Percentiles rank a stretch among this genome's conserved stretches.
phyloP scores from a whole-genome alignment of 1,140 invertebrate species.

The Procambarus clarkii region DNA sequence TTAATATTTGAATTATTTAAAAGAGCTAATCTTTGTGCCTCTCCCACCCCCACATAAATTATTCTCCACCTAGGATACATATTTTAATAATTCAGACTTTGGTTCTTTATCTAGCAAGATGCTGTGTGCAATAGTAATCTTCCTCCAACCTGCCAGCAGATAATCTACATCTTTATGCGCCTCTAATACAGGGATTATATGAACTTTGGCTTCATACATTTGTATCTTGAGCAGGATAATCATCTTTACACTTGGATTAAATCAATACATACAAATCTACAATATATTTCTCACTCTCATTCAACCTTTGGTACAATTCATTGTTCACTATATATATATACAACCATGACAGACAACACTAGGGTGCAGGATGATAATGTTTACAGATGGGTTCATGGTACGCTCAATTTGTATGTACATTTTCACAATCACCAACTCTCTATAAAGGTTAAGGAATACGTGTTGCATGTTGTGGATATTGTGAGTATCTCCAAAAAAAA shows the following conservation, averaged over 20 bases:
- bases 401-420: slow-evolving; percentile 37
- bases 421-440: slow-evolving; percentile 19
- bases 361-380: slow-evolving; percentile 55
- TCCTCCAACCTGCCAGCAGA: slow-evolving; percentile 46
- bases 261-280: slow-evolving; percentile 64
- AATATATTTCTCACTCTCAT: slow-evolving; percentile 69
- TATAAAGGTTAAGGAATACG: slow-evolving; percentile 30
- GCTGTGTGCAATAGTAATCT: slow-evolving; percentile 46
- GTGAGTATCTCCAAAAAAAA: slow-evolving; percentile 17
- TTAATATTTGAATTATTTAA: background rate
- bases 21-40: background rate
- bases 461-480: slow-evolving; percentile 7
- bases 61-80: too few species aligned
- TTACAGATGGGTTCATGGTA: slow-evolving; percentile 49
- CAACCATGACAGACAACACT: slow-evolving; percentile 51
- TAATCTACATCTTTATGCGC: slow-evolving; percentile 42
- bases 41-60: too few species aligned
- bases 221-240: slow-evolving; percentile 69
- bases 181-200: slow-evolving; percentile 59
- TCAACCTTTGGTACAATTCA: slow-evolving; percentile 66
- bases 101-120: background rate
- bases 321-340: slow-evolving; percentile 57
- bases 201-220: slow-evolving; percentile 68
- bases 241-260: slow-evolving; percentile 55
- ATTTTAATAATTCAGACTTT: background rate